These are phyloP conservation scores for Poeciliopsis prolifica DNA, from an alignment of 2,113 vertebrate genomes.

Conservation along the genomic window DNA sequence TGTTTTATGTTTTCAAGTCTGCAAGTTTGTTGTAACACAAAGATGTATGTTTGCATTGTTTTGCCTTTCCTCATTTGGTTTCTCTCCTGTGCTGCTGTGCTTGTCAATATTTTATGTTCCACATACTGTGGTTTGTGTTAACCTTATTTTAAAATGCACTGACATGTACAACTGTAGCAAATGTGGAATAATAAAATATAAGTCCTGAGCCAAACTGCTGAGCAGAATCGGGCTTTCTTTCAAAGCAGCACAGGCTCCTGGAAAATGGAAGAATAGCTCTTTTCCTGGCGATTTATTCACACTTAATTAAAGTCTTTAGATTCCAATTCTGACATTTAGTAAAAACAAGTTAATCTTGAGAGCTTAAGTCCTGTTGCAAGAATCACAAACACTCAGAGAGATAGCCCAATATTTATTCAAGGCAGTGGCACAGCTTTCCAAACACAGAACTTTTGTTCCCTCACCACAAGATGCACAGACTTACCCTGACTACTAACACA, in stretches of 20 bases:
- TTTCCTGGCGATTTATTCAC: background rate
- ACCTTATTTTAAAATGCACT: background rate
- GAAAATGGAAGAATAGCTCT: background rate
- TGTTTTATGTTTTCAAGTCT: too few species aligned
- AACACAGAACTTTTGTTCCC: constrained; percentile 68
- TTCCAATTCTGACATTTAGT: constrained; percentile 31
- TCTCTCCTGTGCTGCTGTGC: background rate
- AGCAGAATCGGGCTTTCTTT: background rate
- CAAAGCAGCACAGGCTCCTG: background rate
- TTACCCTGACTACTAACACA: constrained; percentile 15
- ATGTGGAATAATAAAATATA: background rate
- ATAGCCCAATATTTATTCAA: constrained; percentile 74
- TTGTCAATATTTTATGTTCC: constrained; percentile 27
- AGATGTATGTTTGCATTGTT: background rate
- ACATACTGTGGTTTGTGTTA: background rate
- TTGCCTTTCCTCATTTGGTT: background rate
- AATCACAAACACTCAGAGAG: constrained; percentile 46
- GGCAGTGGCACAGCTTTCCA: constrained; percentile 69
- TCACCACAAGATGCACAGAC: constrained; percentile 18
- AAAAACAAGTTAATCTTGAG: constrained; percentile 40
- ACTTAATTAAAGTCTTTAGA: constrained; percentile 21
- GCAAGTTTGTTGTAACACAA: too few species aligned
- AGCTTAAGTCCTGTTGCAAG: constrained; percentile 52
- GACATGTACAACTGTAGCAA: background rate
- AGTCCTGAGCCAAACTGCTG: background rate